Evolutionary conservation across 2,888 invertebrate genomes (phyloP).

Genomic region (Geophilus truncorum): DNA sequence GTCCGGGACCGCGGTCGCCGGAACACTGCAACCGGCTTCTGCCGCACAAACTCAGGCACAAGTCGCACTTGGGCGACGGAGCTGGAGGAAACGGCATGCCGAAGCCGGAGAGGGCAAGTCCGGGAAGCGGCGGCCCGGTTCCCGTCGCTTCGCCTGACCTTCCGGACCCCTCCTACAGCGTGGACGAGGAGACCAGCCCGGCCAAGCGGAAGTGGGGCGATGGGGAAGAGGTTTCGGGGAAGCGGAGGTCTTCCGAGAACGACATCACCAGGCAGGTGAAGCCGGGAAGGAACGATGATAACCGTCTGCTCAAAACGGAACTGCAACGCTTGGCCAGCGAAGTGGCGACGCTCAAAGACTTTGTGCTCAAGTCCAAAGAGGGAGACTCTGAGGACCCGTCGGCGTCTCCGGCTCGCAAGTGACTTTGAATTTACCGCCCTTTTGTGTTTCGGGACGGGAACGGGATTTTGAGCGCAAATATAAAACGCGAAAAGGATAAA

Average conservation of each 20-base stretch:
- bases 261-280: neutral
- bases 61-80: slow-evolving; percentile 81
- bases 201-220: neutral
- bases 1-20: slow-evolving; percentile 43
- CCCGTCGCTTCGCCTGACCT: neutral
- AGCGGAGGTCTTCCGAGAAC: neutral
- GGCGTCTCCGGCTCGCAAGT: neutral
- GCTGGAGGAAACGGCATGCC: slow-evolving; percentile 62
- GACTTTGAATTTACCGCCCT: neutral
- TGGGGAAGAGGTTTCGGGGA: neutral
- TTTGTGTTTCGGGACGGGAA: no score
- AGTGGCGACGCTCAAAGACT: slow-evolving; percentile 74
- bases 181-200: slow-evolving; percentile 36
- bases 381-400: slow-evolving; percentile 1
- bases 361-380: slow-evolving; percentile 42
- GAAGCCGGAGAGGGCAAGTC: slow-evolving; percentile 49
- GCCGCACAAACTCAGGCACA: slow-evolving; percentile 85
- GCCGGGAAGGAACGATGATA: slow-evolving; percentile 43
- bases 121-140: neutral
- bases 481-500: no score
- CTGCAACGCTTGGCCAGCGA: slow-evolving; percentile 82
- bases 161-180: neutral
- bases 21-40: slow-evolving; percentile 45
- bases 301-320: slow-evolving; percentile 68
- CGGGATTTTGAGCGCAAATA: no score